Base-by-base conservation (phyloP, 2,113 vertebrate genomes). In the Vireo altiloquus region DNA sequence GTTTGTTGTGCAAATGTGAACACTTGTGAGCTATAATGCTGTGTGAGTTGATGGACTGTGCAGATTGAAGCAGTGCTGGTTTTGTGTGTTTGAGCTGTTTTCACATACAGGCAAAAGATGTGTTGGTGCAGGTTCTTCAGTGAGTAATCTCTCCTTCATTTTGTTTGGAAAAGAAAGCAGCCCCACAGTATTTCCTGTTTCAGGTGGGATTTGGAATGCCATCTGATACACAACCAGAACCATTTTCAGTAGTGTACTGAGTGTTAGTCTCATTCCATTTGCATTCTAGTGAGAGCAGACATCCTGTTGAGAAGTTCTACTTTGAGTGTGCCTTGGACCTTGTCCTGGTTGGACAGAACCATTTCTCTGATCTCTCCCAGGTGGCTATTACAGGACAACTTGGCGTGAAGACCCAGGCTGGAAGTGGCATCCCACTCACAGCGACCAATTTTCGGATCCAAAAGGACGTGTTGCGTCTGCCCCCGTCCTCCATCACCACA, bases 371-470 rank as follows among this genome's bases (percentile, higher is more conserved):
- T 81, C 61, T 47, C 66, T 82, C 89, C 17, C 91, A 99, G 99
- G 99, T 99, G 97, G 99, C 99, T 8, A 99, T 99, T 80, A 99
- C 99, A 4, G 98, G 99, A 60, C 99, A 99, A 25, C 97, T 99
- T 7, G 99, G 99, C 8, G 86, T 99, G 97, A 99, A 99, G 97
- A 95, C 98, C 31, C 96, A 98, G 82, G 94, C 98, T 13, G 97
- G 98, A 56, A 97, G 96, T 18, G 97, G 98, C 82, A 99, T 99
- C 74, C 99, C 99, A 0, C 98, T 99, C 37, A 97, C 99, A 0
- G 98, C 99, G 3, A 99, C 99, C 92, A 99, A 99, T 97, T 98
- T 99, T 75, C 98, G 99, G 12, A 99, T 99, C 97, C 99, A 99
- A 70, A 99, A 99, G 96, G 99, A 99, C 2, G 99, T 99, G 11